Evolutionary conservation across 2,888 invertebrate genomes (phyloP).

Genomic region (Sinodicranocentrus sp.): DNA sequence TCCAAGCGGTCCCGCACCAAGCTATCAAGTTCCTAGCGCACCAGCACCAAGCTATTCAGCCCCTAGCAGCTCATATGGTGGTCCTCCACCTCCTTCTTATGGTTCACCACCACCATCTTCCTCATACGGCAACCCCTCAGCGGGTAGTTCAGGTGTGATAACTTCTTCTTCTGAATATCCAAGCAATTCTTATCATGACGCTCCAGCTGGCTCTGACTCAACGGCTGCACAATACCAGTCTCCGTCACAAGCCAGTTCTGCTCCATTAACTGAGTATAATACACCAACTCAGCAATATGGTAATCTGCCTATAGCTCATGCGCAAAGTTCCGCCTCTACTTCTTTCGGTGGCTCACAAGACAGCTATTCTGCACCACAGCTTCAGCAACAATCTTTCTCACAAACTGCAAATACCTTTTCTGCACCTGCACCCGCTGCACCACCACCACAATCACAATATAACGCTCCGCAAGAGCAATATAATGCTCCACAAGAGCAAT

Average conservation of each 20-base stretch:
- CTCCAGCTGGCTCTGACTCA: slow-evolving; percentile 55
- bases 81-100: slow-evolving; percentile 25
- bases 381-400: slow-evolving; percentile 45
- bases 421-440: slow-evolving; percentile 43
- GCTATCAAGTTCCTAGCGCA: slow-evolving; percentile 32
- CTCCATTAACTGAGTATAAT: slow-evolving; percentile 45
- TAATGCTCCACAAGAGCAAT: slow-evolving; percentile 44
- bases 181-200: slow-evolving; percentile 25
- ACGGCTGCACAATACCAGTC: slow-evolving; percentile 75
- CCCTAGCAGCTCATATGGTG: slow-evolving; percentile 43
- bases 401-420: slow-evolving; percentile 45
- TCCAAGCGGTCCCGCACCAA: slow-evolving; percentile 48
- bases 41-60: slow-evolving; percentile 33
- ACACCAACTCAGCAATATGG: slow-evolving; percentile 54
- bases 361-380: slow-evolving; percentile 68
- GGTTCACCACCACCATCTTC: slow-evolving; percentile 27
- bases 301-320: slow-evolving; percentile 59
- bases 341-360: slow-evolving; percentile 69
- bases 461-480: slow-evolving; percentile 62
- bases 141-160: slow-evolving; percentile 46
- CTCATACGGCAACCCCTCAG: slow-evolving; percentile 52
- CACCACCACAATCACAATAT: slow-evolving; percentile 39
- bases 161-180: slow-evolving; percentile 47
- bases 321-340: slow-evolving; percentile 38
- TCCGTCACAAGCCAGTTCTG: slow-evolving; percentile 57